Base-by-base conservation (phyloP, 2,797 vertebrate species). In the Gastrophryne carolinensis region DNA sequence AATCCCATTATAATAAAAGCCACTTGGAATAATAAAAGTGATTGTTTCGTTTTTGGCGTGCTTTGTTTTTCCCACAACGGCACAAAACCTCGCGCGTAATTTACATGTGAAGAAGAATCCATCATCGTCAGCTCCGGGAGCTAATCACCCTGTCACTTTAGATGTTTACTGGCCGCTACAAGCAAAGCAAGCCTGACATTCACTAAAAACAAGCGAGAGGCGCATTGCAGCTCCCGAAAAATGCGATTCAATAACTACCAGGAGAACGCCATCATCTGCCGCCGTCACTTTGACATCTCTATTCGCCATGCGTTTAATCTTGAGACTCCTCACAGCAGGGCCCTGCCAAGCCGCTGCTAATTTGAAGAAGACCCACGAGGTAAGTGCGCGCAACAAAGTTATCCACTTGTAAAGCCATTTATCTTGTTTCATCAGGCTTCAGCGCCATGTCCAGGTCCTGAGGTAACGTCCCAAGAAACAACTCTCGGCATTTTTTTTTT, bases 271-370 rank as follows among this genome's bases (percentile, higher is more conserved):
- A 80, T 84, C 80, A 73, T 83, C 71, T 77, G 80, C 86, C 84
- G 84, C 79, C 87, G 78, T 80, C 81, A 84, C 70, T 79, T 75
- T 79, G 79, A 81, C 80, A 84, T 83, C 78, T 86, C 81, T 81
- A 79, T 84, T 85, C 82, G 82, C 71, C 76, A 73, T 72, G 76
- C 79, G 85, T 84, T 81, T 81, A 86, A 88, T 84, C 81, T 81
- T 81, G 47, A 84, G 82, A 79, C 84, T 79, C 75, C 81, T 72
- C 81, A 79, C 83, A 83, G 83, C 78, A n/a, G 81, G 81, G 81
- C 74, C 80, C 79, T 87, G 82, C 85, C 85, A 88, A 72, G 79
- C 78, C 66, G 62, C 63, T 73, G 81, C 30, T 84, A 83, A 84
- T 84, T 85, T 81, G 86, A 79, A 86, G 80, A 82, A 84, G 69